Base-by-base conservation (phyloP, 2,888 invertebrate species). In the Hydraecia micacea region DNA sequence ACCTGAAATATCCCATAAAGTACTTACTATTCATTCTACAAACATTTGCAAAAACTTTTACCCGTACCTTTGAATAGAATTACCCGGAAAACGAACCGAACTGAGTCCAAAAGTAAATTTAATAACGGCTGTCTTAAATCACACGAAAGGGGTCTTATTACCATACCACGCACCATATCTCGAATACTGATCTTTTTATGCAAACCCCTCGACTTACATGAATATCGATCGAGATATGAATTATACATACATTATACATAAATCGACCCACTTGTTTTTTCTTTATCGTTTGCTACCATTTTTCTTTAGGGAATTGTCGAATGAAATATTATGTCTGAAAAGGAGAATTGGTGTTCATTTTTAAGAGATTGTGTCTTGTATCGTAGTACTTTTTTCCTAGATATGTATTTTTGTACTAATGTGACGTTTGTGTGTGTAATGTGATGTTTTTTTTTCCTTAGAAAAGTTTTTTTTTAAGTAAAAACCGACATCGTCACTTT, bases 191-290 rank as follows among this genome's bases (percentile, higher is more conserved):
- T 76, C 82, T 80, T 69, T 75, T 69, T 69, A 76, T 76, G 77
- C 83, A 77, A 66, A 71, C 84, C 86, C 49, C 71, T 58, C 66
- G 81, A 87, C 90, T 91, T 89, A 81, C 89, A 90, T 90, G 90
- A 87, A 88, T 89, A 90, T 91, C 89, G 89, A 89, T 87, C 77
- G 76, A 36, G 9, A 70, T 69, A 67, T 91, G 88, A 87, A 90
- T 89, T 85, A 89, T 78, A 88, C 86, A 89, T 78, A 88, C 86
- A 90, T 90, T 75, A 63, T 75, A 77, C 85, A 86, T 86, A 86
- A 84, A 85, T 79, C 77, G 72, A 75, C 63, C 67, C 71, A 79
- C 66, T 78, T 82, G 73, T 78, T 75, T n/a, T n/a, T n/a, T n/a
- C n/a, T 73, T 77, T 80, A 80, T 75, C 32, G 63, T 62, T 73